Evolutionary conservation across 2,888 invertebrate species (phyloP), one percentile per base, ranked within the genome.

Genomic region (Strigamia maritima): DNA sequence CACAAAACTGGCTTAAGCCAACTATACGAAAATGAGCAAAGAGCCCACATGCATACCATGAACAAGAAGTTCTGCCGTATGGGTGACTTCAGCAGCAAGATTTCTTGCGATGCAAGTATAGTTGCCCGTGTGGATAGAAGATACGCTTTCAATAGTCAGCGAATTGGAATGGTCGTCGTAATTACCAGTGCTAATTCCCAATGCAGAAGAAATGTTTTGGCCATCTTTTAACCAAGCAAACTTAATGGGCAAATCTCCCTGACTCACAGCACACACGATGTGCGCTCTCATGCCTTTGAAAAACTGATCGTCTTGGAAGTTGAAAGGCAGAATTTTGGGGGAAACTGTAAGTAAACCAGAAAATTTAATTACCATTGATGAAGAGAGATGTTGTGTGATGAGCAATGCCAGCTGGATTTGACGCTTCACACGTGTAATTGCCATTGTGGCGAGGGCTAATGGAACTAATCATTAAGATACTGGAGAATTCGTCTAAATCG

Each of bases 211-310:
- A 40, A 86, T 83, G 22, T 85, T 86, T 70, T 84, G 83, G 80
- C 86, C 86, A 12, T 86, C 80, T 26, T 54, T 65, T 16, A 82
- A 89, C 94, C 94, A 94, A 77, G 89, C 88, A 81, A 94, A 90
- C 81, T 89, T 89, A 81, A 94, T 88, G 1, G 94, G 94, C 83
- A 90, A 89, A 86, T 94, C 94, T 80, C 94, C 93, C 85, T 92
- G 92, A 82, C 89, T 90, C 76, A 92, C 89, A 76, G 91, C 90
- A 86, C 92, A 93, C 81, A 90, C 89, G 80, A 92, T 89, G 49
- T 91, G 91, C 60, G 91, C 91, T 60, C 60, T 60, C 60, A 60
- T 60, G 60, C 60, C 60, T 60, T 60, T 60, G 60, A 22, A 60
- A n/a, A 60, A 60, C 24, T 60, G 60, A 60, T 60, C 60, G n/a